Conservation (phyloP, 2,113 vertebrate species). For the Desmodus rotundus region DNA sequence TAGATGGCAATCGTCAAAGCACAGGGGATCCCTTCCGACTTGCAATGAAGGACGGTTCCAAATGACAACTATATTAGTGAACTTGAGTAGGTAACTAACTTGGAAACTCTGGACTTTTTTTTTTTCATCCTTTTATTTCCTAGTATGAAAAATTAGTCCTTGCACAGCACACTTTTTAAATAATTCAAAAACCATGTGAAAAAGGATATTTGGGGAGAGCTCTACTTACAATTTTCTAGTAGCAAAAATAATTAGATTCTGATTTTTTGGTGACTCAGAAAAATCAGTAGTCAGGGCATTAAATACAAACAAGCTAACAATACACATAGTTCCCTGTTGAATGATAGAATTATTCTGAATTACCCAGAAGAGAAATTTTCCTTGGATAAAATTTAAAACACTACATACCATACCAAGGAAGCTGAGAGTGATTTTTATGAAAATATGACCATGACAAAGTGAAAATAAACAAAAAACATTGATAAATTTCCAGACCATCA, state of each 20-base stretch:
- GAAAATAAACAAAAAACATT: background rate
- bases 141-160: slow-evolving; percentile 22
- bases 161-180: background rate
- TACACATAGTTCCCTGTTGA: slow-evolving; percentile 19
- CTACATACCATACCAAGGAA: background rate
- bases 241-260: slow-evolving; percentile 34
- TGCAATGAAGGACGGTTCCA: background rate
- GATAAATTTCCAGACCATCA: background rate
- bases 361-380: slow-evolving; percentile 19
- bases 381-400: slow-evolving; percentile 41
- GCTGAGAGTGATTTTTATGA: background rate
- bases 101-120: background rate
- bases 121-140: slow-evolving; percentile 9
- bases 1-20: background rate
- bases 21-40: background rate
- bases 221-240: slow-evolving; percentile 16
- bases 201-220: background rate
- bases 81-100: background rate
- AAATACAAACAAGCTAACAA: slow-evolving; percentile 19
- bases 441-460: slow-evolving; percentile 6
- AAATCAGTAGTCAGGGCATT: background rate
- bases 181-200: background rate
- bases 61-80: background rate
- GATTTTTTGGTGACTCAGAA: slow-evolving; percentile 28
- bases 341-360: slow-evolving; percentile 25